Evolutionary conservation across 2,113 vertebrate species (phyloP), one percentile per base, ranked within the genome.

Genomic region (Leiothrix lutea): DNA sequence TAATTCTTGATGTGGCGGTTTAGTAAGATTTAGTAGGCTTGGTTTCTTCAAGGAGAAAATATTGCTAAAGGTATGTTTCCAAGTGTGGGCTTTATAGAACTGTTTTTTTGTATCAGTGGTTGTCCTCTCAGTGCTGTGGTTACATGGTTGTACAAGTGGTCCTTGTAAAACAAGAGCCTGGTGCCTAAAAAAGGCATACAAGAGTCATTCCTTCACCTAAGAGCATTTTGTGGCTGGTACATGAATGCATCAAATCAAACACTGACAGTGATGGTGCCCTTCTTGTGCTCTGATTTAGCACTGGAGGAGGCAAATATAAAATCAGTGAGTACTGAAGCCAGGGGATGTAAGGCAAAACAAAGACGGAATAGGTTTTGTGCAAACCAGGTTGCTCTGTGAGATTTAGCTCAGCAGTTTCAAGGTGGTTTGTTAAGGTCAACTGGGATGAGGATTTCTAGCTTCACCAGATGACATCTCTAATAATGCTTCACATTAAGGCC

Each of bases 231-330:
- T 31, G 33, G 5, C 22, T 62, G 15, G 9, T 24, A 35, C 16
- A 20, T 18, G 18, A 70, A 70, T 44, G 6, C 14, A 40, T 12
- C 12, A 58, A 87, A 33, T 10, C 28, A 56, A 84, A 51, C 9
- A 56, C 4, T 12, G 15, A 6, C 2, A 1, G 12, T 12, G 3
- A 8, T 69, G 48, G 7, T 50, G 9, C 2, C 14, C 1, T 78
- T 61, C 12, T 14, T 61, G 5, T 36, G 14, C 31, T 69, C 36
- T 65, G 7, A 60, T 38, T 90, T 50, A 60, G 4, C 12, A 7
- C 12, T 60, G 23, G 19, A 31, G 11, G 25, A 56, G 36, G 12
- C 8, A 26, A 31, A 28, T 4, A 5, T 51, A 65, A 90, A 87
- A 38, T 8, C 4, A 50, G 8, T 9, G 5, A 57, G 5, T 40